Evolutionary conservation across 2,888 invertebrate species (phyloP).

Genomic region (Xanthorhoe designata): DNA sequence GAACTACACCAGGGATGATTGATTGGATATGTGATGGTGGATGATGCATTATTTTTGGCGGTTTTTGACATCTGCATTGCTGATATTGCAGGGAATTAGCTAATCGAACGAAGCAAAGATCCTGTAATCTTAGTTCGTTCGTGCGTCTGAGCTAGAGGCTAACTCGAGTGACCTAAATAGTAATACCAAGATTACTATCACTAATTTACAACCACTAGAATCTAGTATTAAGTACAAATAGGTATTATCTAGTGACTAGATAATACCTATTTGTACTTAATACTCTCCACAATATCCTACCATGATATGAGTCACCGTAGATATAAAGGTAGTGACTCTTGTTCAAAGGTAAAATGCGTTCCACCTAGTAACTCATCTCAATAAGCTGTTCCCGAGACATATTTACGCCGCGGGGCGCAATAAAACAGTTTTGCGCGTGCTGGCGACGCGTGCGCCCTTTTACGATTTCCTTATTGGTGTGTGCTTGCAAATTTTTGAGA

Average conservation of each 20-base stretch:
- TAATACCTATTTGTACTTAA: background rate
- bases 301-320: background rate
- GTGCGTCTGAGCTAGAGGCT: no score
- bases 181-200: no score
- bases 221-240: no score
- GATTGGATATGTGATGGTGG: constrained; percentile 14
- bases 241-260: no score
- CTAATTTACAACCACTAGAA: no score
- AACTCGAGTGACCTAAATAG: no score
- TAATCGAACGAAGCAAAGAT: background rate
- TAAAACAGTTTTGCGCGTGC: constrained; percentile 43
- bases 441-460: constrained; percentile 36
- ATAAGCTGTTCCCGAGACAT: constrained; percentile 26
- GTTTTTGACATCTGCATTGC: background rate
- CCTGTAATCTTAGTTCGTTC: background rate
- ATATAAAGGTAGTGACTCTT: background rate
- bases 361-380: constrained; percentile 12
- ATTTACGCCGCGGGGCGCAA: constrained; percentile 41
- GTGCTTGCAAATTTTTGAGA: constrained; percentile 38
- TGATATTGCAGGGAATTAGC: background rate
- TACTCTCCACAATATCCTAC: background rate
- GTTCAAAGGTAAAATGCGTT: constrained; percentile 1
- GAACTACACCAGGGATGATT: constrained; percentile 14
- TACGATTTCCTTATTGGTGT: constrained; percentile 43
- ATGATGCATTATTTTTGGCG: constrained; percentile 6